phyloP scores from a whole-genome alignment of 2,797 vertebrate genomes.

The Helicolenus hilgendorfi region DNA sequence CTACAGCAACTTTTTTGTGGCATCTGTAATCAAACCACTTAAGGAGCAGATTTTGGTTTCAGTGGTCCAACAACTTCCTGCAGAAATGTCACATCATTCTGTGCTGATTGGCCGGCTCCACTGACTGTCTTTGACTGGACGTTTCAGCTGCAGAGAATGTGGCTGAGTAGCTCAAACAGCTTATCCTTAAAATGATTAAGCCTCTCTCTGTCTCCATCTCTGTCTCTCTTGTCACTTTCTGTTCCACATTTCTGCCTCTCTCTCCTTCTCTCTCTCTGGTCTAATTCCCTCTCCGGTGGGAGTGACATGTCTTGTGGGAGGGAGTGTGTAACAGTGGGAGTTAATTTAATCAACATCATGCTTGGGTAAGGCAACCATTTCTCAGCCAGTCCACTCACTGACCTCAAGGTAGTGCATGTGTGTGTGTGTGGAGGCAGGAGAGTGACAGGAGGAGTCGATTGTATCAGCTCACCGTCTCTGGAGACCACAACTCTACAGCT shows the following conservation, averaged over 20 bases:
- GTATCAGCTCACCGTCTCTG: slow-evolving; percentile 47
- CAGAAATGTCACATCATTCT: not conserved
- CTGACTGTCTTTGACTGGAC: not conserved
- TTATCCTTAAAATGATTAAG: slow-evolving; percentile 55
- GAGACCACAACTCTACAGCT: slow-evolving; percentile 28
- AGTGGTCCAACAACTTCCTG: not conserved
- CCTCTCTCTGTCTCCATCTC: slow-evolving; percentile 8
- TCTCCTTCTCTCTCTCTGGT: not conserved
- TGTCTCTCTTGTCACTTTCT: slow-evolving; percentile 34
- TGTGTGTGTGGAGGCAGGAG: not conserved
- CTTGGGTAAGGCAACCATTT: slow-evolving; percentile 47
- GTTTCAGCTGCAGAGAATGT: slow-evolving; percentile 4
- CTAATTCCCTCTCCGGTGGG: slow-evolving; percentile 40
- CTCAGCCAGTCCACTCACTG: slow-evolving; percentile 57
- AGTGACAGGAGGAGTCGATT: slow-evolving; percentile 62
- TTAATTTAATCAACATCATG: slow-evolving; percentile 71
- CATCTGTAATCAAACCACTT: slow-evolving; percentile 7
- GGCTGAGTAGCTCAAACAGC: slow-evolving; percentile 14
- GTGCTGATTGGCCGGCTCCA: not conserved
- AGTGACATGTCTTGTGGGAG: slow-evolving; percentile 59
- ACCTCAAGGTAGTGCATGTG: slow-evolving; percentile 42
- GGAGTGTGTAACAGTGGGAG: slow-evolving; percentile 37
- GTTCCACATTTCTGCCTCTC: slow-evolving; percentile 1
- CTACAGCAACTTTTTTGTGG: not conserved
- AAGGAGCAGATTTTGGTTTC: not conserved